Conservation (phyloP, 2,113 vertebrate species). For the Pseudonaja textilis region DNA sequence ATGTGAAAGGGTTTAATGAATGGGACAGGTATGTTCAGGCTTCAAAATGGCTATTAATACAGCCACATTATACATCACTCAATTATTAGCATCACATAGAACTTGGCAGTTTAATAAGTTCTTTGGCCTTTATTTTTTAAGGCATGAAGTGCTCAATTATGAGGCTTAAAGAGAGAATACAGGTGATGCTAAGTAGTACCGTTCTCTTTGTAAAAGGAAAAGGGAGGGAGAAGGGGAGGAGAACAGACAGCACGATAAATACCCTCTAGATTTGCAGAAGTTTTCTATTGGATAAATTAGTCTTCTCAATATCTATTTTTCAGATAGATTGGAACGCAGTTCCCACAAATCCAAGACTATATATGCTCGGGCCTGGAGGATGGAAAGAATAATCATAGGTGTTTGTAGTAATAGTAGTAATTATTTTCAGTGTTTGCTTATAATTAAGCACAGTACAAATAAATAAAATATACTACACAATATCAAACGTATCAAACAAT, state of each 20-base stretch:
- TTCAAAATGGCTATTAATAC: slow-evolving; percentile 57
- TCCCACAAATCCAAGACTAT: background rate
- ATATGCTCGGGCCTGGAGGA: background rate
- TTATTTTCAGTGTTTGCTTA: background rate
- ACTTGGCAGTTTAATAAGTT: slow-evolving; percentile 56
- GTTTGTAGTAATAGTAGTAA: background rate
- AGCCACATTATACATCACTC: slow-evolving; percentile 48
- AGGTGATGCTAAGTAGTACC: background rate
- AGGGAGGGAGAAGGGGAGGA: no score
- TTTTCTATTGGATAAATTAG: background rate
- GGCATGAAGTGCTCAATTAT: slow-evolving; percentile 46
- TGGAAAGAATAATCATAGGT: background rate
- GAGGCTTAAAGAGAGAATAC: background rate
- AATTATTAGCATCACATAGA: slow-evolving; percentile 57
- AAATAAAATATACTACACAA: background rate
- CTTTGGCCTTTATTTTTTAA: slow-evolving; percentile 36
- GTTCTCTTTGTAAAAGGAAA: background rate
- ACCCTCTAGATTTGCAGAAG: background rate
- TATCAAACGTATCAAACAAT: background rate
- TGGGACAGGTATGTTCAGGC: slow-evolving; percentile 41
- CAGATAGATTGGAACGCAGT: background rate
- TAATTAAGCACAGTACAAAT: background rate
- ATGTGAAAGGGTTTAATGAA: slow-evolving; percentile 53
- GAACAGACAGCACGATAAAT: background rate
- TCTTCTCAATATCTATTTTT: background rate